A percentile compares a stretch with the other conserved stretches of the same genome.
phyloP scores from a whole-genome alignment of 2,797 vertebrate species.

The Tadarida brasiliensis region DNA sequence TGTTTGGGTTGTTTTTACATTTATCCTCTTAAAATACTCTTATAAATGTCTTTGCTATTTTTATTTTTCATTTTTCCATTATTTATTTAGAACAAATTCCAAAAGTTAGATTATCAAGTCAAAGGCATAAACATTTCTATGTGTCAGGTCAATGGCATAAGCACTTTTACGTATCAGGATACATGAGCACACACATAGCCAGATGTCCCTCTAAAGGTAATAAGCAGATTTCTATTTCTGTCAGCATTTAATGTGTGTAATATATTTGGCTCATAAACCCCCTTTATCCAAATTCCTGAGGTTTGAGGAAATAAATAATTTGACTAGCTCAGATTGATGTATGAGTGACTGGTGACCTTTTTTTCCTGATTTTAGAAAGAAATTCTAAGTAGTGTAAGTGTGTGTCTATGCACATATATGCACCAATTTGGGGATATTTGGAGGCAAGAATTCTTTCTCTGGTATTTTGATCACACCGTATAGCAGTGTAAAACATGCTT shows the following conservation, averaged over 20 bases:
- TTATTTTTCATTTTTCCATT: background rate
- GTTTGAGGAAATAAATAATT: background rate
- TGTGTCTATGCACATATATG: background rate
- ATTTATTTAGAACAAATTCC: background rate
- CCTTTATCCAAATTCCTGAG: background rate
- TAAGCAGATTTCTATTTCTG: background rate
- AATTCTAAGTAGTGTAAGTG: background rate
- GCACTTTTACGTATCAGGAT: background rate
- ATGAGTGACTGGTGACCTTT: background rate
- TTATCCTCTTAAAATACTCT: background rate
- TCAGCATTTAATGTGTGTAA: background rate
- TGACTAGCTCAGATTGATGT: background rate
- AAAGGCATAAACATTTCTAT: background rate
- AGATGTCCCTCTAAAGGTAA: background rate
- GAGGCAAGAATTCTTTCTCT: background rate
- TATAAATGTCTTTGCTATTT: background rate
- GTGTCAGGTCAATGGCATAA: background rate
- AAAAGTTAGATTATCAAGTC: background rate
- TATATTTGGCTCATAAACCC: background rate
- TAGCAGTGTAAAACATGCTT: background rate
- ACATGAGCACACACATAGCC: background rate
- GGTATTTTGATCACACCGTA: background rate
- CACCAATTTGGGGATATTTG: background rate
- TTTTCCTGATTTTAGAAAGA: background rate
- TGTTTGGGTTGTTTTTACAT: slow-evolving; percentile 1